A percentile compares a stretch with the other conserved stretches of the same genome.
These are phyloP conservation scores for Hypsibius dujardini DNA, from an alignment of 1,140 invertebrate genomes.

Conservation along the genomic window DNA sequence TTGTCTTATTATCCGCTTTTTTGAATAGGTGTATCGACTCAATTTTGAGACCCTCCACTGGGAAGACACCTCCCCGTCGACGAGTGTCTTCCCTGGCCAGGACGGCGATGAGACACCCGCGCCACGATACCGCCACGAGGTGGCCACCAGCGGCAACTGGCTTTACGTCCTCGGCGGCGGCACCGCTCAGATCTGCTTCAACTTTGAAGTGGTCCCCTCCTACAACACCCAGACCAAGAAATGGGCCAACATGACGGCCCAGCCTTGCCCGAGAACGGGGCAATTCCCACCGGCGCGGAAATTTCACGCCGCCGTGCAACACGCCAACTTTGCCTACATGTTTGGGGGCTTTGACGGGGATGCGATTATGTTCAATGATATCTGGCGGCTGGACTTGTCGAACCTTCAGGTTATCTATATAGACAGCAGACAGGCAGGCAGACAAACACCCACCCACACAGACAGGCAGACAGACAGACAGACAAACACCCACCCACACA, in stretches of 20 bases:
- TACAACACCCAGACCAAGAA: constrained; percentile 47
- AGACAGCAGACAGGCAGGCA: no score
- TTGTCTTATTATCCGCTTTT: not conserved
- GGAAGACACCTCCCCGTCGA: constrained; percentile 25
- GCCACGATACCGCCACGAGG: constrained; percentile 49
- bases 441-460: no score
- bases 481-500: no score
- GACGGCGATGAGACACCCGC: constrained; percentile 30
- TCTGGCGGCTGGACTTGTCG: constrained; percentile 57
- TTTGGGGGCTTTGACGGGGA: constrained; percentile 52
- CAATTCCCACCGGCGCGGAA: constrained; percentile 44
- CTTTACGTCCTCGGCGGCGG: constrained; percentile 66
- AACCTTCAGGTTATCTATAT: constrained; percentile 30
- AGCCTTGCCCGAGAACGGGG: constrained; percentile 22
- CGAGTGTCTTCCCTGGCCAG: not conserved
- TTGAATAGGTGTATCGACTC: constrained; percentile 16
- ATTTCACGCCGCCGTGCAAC: constrained; percentile 59
- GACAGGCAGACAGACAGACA: no score
- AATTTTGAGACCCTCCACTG: constrained; percentile 40
- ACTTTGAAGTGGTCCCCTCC: constrained; percentile 48
- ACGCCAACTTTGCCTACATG: constrained; percentile 40
- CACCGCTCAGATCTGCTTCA: constrained; percentile 48
- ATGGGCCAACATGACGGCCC: constrained; percentile 46
- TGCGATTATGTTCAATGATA: constrained; percentile 49
- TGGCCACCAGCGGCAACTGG: constrained; percentile 49